Conservation (phyloP, 2,113 vertebrate genomes). For the Lasiurus borealis region DNA sequence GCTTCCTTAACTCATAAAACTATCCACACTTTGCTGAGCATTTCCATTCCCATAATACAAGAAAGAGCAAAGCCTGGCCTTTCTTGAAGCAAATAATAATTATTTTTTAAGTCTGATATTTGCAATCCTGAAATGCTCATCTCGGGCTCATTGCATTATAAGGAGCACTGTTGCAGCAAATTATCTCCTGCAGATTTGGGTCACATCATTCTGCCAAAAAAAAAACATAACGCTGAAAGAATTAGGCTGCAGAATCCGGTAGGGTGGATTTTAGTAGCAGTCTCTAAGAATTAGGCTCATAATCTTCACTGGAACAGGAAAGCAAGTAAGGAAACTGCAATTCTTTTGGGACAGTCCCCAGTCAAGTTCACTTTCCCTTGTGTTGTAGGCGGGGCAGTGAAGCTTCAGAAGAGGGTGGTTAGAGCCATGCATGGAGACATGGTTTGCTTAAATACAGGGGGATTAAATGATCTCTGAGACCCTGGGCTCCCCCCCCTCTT, state of each 20-base stretch:
- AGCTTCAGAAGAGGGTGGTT: constrained; percentile 17
- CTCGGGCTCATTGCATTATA: constrained; percentile 63
- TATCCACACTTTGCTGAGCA: constrained; percentile 61
- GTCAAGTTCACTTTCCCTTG: constrained; percentile 58
- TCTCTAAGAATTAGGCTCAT: constrained; percentile 85
- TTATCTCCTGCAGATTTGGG: constrained; percentile 82
- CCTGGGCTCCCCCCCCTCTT: constrained; percentile 6
- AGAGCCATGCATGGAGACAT: not conserved
- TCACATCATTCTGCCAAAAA: constrained; percentile 77
- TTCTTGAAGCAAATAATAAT: constrained; percentile 67
- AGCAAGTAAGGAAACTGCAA: constrained; percentile 78
- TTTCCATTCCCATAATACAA: constrained; percentile 64
- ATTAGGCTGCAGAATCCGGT: constrained; percentile 84
- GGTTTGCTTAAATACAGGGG: constrained; percentile 59
- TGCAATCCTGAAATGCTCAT: constrained; percentile 69
- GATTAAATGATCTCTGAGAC: constrained; percentile 71
- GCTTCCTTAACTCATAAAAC: constrained; percentile 75
- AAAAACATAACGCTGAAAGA: constrained; percentile 75
- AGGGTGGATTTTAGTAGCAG: constrained; percentile 83
- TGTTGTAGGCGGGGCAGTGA: not conserved
- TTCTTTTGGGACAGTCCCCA: constrained; percentile 65
- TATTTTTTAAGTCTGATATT: constrained; percentile 62
- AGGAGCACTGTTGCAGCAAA: constrained; percentile 73
- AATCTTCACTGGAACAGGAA: constrained; percentile 81
- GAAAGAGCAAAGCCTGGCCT: constrained; percentile 65